phyloP scores from a whole-genome alignment of 1,140 invertebrate species.

The Papilio glaucus region DNA sequence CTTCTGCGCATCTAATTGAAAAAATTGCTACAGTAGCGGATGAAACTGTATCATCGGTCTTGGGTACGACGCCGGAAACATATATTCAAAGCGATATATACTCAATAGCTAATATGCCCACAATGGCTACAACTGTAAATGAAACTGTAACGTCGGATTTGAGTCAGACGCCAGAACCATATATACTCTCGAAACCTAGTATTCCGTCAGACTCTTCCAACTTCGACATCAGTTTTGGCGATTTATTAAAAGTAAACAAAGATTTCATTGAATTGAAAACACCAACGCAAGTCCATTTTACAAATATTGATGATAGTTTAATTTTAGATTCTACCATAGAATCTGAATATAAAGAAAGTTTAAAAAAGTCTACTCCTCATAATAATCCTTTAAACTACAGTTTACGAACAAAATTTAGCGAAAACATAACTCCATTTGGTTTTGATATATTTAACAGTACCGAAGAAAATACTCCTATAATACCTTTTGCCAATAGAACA shows the following conservation, averaged over 20 bases:
- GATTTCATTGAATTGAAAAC: background rate
- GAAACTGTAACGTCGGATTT: background rate
- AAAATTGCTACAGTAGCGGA: background rate
- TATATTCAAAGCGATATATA: no score
- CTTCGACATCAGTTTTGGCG: background rate
- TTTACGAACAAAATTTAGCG: background rate
- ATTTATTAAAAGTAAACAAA: slow-evolving; percentile 13
- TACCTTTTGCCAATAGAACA: no score
- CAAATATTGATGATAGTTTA: background rate
- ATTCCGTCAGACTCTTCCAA: background rate
- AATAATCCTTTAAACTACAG: background rate
- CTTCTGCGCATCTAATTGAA: background rate
- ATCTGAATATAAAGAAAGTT: background rate
- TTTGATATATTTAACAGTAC: background rate
- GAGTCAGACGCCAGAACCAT: background rate
- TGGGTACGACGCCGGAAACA: no score
- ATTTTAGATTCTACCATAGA: background rate
- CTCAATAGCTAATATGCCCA: no score
- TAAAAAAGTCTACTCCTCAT: background rate
- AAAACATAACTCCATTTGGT: background rate
- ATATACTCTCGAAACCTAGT: background rate
- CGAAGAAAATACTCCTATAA: background rate
- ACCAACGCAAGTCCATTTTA: background rate
- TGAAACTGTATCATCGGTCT: background rate
- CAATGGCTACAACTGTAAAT: no score